A percentile compares a stretch with the other conserved stretches of the same genome.
Evolutionary conservation across 1,140 invertebrate genomes (phyloP).

Genomic region (Caerostris extrusa): DNA sequence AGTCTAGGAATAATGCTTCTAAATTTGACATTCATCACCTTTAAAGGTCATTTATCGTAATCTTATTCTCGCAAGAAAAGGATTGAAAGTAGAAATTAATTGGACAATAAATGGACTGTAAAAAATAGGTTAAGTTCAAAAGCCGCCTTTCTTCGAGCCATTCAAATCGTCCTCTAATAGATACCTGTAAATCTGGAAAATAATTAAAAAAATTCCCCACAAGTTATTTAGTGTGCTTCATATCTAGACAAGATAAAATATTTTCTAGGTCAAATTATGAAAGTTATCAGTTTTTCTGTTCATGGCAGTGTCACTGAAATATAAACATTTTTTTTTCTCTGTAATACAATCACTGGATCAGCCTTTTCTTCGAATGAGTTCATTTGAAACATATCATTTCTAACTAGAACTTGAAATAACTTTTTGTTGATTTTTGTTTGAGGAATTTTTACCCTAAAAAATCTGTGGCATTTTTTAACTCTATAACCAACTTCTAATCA

Average conservation of each 20-base stretch:
- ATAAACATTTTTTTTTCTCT: not conserved
- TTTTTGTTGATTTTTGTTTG: no score
- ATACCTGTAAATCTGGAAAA: not conserved
- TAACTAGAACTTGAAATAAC: no score
- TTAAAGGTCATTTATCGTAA: not conserved
- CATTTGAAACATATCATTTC: no score
- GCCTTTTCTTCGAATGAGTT: not conserved
- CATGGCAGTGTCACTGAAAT: not conserved
- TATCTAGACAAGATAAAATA: not conserved
- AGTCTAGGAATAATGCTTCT: not conserved
- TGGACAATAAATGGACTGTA: conserved; percentile 42
- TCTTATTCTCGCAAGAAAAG: not conserved
- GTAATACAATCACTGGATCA: not conserved
- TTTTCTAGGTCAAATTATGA: not conserved
- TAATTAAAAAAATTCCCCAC: not conserved
- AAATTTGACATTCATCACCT: conserved; percentile 28
- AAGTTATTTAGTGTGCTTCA: not conserved
- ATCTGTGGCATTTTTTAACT: no score
- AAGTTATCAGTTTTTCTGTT: not conserved
- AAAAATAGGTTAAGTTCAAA: conserved; percentile 56
- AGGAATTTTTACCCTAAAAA: no score
- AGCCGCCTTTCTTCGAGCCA: not conserved
- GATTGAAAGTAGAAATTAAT: conserved; percentile 46
- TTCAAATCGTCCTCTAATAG: conserved; percentile 10
- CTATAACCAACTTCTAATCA: no score